These are phyloP conservation scores for Sebastes trivittatus DNA, from an alignment of 2,797 vertebrate genomes.

Conservation along the genomic window DNA sequence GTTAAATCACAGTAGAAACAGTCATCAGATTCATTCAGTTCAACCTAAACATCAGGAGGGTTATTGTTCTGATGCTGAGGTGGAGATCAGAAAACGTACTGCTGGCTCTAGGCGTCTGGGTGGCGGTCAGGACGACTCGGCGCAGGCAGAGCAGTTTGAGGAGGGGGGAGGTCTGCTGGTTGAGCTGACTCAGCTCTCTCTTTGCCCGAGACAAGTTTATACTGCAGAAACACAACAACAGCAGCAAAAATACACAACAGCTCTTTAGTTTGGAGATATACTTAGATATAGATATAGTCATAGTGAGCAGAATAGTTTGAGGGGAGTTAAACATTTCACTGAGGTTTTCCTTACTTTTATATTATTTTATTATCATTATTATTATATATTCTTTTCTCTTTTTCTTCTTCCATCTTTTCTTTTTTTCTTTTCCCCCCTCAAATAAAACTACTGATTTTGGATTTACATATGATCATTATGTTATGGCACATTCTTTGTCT, in stretches of 20 bases:
- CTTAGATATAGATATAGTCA: too few species aligned
- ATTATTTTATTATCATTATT: too few species aligned
- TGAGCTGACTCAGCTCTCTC: conserved; percentile 91
- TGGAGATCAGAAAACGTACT: conserved; percentile 73
- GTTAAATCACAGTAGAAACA: background rate
- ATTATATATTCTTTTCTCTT: too few species aligned
- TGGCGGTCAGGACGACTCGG: conserved; percentile 88
- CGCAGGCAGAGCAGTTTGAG: conserved; percentile 93
- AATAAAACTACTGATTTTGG: too few species aligned
- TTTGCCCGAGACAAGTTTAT: conserved; percentile 94
- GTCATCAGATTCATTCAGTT: background rate
- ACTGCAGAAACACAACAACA: conserved; percentile 69
- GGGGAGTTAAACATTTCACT: too few species aligned
- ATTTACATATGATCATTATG: too few species aligned
- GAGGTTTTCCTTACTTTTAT: too few species aligned
- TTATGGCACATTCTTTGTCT: too few species aligned
- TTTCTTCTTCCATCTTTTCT: too few species aligned
- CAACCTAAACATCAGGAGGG: background rate
- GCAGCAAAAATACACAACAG: background rate
- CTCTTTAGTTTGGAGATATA: background rate
- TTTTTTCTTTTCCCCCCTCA: too few species aligned
- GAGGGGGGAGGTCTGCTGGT: conserved; percentile 91
- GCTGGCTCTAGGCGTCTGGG: conserved; percentile 87
- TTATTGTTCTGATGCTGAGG: background rate
- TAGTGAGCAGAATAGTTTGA: too few species aligned